These are phyloP conservation scores for Trissolcus brochymenae DNA, from an alignment of 2,888 invertebrate genomes.

Conservation along the genomic window DNA sequence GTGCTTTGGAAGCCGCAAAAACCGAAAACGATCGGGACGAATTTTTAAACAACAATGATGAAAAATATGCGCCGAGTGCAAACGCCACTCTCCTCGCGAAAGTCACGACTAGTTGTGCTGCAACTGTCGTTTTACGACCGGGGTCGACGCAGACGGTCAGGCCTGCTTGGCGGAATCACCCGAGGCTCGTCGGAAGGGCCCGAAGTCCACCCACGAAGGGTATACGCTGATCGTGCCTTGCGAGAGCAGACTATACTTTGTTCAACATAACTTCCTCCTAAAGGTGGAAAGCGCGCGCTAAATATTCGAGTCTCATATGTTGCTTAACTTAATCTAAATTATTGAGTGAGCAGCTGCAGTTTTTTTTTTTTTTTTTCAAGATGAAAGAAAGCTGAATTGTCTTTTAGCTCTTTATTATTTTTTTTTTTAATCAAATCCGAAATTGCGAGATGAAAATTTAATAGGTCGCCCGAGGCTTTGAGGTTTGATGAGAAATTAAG, in stretches of 20 bases:
- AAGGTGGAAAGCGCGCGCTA: conserved; percentile 24
- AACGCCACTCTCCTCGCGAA: conserved; percentile 69
- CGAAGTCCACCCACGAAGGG: conserved; percentile 64
- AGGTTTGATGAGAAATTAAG: too few relatives aligned
- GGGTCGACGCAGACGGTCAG: conserved; percentile 67
- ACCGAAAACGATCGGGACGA: conserved; percentile 2
- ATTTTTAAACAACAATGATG: conserved; percentile 28
- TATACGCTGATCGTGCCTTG: conserved; percentile 7
- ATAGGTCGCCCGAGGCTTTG: too few relatives aligned
- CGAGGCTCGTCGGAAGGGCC: conserved; percentile 57
- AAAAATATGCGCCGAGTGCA: conserved; percentile 48
- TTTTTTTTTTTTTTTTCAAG: too few relatives aligned
- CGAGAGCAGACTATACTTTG: conserved; percentile 20
- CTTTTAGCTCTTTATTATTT: too few relatives aligned
- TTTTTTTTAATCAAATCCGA: too few relatives aligned
- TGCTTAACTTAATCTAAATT: conserved; percentile 17
- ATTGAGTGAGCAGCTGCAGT: too few relatives aligned
- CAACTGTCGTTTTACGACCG: conserved; percentile 71
- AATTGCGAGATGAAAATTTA: too few relatives aligned
- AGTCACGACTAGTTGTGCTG: conserved; percentile 72
- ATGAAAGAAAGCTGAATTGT: too few relatives aligned
- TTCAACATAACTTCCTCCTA: conserved; percentile 31
- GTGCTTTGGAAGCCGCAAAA: conserved; percentile 3
- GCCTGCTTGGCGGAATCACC: conserved; percentile 59
- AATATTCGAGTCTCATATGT: conserved; percentile 34